phyloP scores from a whole-genome alignment of 2,113 vertebrate species.

The Muntiacus muntjak region DNA sequence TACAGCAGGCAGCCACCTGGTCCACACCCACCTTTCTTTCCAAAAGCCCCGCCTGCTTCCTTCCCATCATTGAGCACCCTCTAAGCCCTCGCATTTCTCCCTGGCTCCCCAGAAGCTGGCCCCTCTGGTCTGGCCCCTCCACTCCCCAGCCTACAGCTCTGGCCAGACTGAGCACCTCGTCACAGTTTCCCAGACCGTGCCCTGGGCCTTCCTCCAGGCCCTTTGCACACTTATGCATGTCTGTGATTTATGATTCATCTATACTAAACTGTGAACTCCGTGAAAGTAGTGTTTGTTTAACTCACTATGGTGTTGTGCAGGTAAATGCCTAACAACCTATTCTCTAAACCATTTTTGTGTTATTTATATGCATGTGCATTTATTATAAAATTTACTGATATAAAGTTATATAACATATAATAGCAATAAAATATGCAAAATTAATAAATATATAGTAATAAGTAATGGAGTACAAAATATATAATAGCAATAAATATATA shows the following conservation, averaged over 20 bases:
- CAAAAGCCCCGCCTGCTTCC: background rate
- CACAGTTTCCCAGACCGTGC: background rate
- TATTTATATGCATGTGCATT: background rate
- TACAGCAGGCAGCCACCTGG: background rate
- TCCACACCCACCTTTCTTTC: background rate
- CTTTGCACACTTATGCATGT: background rate
- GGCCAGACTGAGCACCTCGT: background rate
- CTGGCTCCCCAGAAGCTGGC: background rate
- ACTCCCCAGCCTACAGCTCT: background rate
- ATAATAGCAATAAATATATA: background rate
- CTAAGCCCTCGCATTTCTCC: background rate
- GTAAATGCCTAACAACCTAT: background rate
- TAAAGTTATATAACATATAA: background rate
- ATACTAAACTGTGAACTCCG: background rate
- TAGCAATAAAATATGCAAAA: background rate
- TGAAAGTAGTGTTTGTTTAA: background rate
- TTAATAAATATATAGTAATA: background rate
- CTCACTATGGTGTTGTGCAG: background rate
- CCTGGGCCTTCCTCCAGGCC: background rate
- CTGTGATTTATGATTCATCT: background rate
- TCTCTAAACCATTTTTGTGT: background rate
- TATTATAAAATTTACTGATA: background rate
- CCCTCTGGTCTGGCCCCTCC: background rate
- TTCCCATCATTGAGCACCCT: background rate
- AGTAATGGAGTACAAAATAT: background rate